Conservation (phyloP, 2,888 invertebrate species). For the Nebria salina region DNA sequence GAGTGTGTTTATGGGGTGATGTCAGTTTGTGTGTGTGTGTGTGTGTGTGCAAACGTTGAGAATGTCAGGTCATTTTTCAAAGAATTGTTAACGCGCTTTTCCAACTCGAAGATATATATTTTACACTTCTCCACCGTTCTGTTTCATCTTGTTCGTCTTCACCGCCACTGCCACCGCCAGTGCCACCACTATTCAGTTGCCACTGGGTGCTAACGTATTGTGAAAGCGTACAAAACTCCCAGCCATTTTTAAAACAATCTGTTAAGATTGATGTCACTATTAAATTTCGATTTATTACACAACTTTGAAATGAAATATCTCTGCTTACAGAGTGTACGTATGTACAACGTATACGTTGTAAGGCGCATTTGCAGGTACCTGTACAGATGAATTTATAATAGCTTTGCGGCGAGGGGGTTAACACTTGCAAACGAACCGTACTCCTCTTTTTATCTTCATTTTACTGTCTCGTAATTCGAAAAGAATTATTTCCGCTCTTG, state of each 20-base stretch:
- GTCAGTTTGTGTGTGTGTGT: neutral
- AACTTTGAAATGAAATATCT: constrained; percentile 37
- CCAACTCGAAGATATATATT: constrained; percentile 38
- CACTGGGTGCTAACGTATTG: constrained; percentile 29
- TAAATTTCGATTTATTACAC: constrained; percentile 41
- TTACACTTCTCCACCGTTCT: constrained; percentile 19
- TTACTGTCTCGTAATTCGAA: neutral
- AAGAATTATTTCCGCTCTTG: neutral
- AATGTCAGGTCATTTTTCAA: constrained; percentile 43
- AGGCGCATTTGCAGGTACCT: neutral
- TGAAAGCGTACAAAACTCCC: constrained; percentile 38
- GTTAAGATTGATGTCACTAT: constrained; percentile 45
- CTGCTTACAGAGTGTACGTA: neutral
- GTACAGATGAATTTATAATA: constrained; percentile 26
- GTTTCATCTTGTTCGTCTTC: constrained; percentile 22
- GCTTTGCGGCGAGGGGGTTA: neutral
- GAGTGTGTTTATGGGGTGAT: too few relatives aligned
- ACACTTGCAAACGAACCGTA: neutral
- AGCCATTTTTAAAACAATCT: constrained; percentile 42
- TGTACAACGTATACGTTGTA: neutral
- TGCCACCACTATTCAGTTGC: neutral
- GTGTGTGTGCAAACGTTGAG: constrained; percentile 31
- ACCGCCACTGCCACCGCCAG: neutral
- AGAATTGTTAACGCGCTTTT: constrained; percentile 41
- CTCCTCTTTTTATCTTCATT: neutral